Percentiles rank a stretch among this genome's conserved stretches.
Conservation (phyloP, 1,140 invertebrate genomes). For the Trichonephila clavipes region DNA sequence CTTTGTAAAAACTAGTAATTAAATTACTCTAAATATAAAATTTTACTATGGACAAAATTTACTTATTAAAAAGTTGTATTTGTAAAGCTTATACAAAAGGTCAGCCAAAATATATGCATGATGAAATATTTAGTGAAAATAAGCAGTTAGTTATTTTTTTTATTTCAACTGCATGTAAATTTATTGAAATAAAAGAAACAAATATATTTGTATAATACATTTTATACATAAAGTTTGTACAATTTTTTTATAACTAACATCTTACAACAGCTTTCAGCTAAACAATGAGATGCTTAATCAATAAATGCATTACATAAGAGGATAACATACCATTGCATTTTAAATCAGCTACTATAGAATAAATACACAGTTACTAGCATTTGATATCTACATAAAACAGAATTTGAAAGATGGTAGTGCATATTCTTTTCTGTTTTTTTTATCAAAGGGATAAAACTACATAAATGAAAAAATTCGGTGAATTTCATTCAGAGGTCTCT, state of each 20-base stretch:
- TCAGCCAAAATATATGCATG: no score
- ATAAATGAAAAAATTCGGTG: no score
- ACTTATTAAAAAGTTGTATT: no score
- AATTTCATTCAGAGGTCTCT: no score
- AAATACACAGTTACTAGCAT: background rate
- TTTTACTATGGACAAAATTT: no score
- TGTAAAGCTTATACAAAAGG: no score
- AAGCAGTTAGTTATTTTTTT: no score
- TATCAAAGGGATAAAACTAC: no score
- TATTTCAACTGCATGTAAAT: no score
- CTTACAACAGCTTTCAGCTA: background rate
- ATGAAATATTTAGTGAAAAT: no score
- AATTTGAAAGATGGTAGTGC: background rate
- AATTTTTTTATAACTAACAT: constrained; percentile 28
- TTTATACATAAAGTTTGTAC: constrained; percentile 34
- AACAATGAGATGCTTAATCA: constrained; percentile 4
- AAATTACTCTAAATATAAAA: no score
- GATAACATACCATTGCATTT: background rate
- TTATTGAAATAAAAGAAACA: background rate
- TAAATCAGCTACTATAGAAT: background rate
- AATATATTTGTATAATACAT: background rate
- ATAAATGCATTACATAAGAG: constrained; percentile 6
- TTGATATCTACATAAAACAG: background rate
- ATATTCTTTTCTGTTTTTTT: background rate
- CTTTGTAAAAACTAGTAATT: no score